Evolutionary conservation across 1,140 invertebrate species (phyloP).

Genomic region (Saccostrea echinata): DNA sequence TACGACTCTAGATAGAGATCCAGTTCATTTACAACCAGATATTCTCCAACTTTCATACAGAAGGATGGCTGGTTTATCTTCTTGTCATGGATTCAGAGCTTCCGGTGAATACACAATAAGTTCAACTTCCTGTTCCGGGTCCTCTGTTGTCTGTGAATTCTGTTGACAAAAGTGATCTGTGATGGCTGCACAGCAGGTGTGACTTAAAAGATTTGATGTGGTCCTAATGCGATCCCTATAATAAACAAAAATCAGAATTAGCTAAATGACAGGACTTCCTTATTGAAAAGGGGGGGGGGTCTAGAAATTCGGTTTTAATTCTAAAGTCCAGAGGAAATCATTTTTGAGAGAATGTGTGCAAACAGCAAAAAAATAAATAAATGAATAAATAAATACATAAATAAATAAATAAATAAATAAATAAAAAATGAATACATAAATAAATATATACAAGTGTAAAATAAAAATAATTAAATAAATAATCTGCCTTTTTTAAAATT

Average conservation of each 20-base stretch:
- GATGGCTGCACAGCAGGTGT: slow-evolving; percentile 63
- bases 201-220: slow-evolving; percentile 64
- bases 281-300: no score
- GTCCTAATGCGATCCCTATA: slow-evolving; percentile 66
- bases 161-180: slow-evolving; percentile 61
- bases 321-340: not conserved
- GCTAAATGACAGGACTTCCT: not conserved
- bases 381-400: no score
- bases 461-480: no score
- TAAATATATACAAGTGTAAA: no score
- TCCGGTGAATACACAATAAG: not conserved
- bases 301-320: no score
- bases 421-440: no score
- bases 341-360: not conserved
- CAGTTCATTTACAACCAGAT: not conserved
- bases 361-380: no score
- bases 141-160: slow-evolving; percentile 5
- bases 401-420: no score
- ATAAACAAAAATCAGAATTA: not conserved
- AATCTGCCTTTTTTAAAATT: no score
- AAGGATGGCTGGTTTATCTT: not conserved
- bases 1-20: not conserved
- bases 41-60: not conserved
- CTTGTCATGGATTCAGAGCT: not conserved
- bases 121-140: not conserved